Evolutionary conservation across 2,888 invertebrate genomes (phyloP), one percentile per base, ranked within the genome.

Genomic region (Holacanthella duospinosa): DNA sequence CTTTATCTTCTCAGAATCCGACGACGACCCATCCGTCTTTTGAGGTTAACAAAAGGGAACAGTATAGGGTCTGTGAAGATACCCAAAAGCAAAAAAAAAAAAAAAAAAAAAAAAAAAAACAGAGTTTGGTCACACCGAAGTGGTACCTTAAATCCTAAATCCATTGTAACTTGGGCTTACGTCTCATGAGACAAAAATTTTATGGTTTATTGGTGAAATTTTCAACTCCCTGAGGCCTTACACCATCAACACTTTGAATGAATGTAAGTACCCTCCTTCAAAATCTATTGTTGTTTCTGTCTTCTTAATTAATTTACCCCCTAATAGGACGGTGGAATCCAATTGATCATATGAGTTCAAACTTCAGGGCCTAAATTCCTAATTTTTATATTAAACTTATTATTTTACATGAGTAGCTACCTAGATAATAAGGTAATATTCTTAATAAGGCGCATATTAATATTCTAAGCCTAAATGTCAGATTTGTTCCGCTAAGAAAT

Each of bases 1-100:
- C 36, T 21, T 48, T 48, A 48, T 48, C 48, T 48, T 48, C 48
- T 48, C 19, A 48, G 48, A 48, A 48, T 48, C 48, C 48, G 48
- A n/a, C 48, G 48, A 48, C 9, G 48, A 48, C 12, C 48, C 19
- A n/a, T 21, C n/a, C 21, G 48, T 48, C 19, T 48, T 48, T 48
- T 48, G 12, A 48, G 21, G 48, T 36, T 36, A 36, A 16, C 6
- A 48, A 21, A 4, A 21, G 48, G n/a, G 4, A 48, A 48, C 48
- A 48, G 21, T 21, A 48, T 4, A 21, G 48, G 48, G 12, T 21
- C 21, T n/a, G 4, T 21, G n/a, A 48, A 21, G 48, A 48, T 4
- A 48, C 19, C 12, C 19, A 9, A 48, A 21, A 21, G 48, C 4
- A n/a, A 16, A 4, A 9, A 48, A n/a, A 21, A 4, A 9, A 48